These are phyloP conservation scores for Loxodonta africana DNA, from an alignment of 2,113 vertebrate genomes.

Conservation along the genomic window DNA sequence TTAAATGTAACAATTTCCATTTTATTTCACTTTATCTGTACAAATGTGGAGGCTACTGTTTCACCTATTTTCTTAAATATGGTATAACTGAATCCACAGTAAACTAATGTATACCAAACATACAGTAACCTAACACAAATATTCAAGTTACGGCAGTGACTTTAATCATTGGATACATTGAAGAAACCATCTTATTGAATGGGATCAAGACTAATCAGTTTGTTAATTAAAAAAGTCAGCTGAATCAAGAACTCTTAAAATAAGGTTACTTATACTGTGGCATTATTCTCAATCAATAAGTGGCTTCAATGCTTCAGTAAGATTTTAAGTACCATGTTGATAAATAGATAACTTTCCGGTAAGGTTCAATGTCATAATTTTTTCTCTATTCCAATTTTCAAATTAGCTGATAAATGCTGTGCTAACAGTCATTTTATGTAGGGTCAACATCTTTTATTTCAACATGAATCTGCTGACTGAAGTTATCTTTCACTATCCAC, in stretches of 20 bases:
- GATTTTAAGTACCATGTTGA: background rate
- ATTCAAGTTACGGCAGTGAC: background rate
- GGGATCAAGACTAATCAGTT: background rate
- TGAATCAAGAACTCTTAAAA: background rate
- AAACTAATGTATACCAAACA: conserved; percentile 3
- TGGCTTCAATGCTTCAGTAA: background rate
- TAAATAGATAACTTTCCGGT: background rate
- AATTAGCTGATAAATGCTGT: background rate
- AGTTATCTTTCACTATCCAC: background rate
- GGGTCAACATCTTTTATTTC: background rate
- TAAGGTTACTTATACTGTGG: background rate
- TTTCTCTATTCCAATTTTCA: background rate
- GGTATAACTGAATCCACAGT: background rate
- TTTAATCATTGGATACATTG: background rate
- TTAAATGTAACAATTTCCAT: background rate
- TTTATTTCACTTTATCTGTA: conserved; percentile 19
- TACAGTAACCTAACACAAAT: background rate
- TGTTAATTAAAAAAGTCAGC: background rate
- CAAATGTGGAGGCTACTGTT: background rate
- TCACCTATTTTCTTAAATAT: background rate
- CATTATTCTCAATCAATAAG: background rate
- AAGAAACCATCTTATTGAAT: background rate
- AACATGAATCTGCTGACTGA: background rate
- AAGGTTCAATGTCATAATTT: background rate
- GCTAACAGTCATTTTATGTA: background rate